Evolutionary conservation across 2,797 vertebrate genomes (phyloP), one percentile per base, ranked within the genome.

Genomic region (Neosilurus hyrtlii): DNA sequence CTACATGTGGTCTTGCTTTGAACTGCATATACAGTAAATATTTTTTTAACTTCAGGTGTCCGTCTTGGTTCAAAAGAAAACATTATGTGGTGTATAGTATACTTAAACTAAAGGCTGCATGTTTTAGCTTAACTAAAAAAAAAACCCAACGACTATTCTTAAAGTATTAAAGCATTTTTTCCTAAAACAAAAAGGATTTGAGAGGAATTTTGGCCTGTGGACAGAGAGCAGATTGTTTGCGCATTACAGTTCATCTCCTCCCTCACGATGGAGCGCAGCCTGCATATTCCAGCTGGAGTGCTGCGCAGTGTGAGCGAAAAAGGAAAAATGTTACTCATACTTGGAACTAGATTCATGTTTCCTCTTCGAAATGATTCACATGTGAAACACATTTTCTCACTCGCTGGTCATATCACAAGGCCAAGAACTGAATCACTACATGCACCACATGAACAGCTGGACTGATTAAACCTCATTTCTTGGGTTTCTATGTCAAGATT

Each of bases 261-360:
- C 80, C 84, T 81, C 85, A 56, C 83, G 24, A 73, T 52, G 76
- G 63, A 81, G 65, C 68, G 51, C 62, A 26, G 84, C 78, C 84
- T 84, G 52, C 63, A 79, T 76, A 79, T 81, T 80, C 74, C 81
- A 86, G 85, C 83, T 86, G 81, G 72, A 85, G 66, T 37, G 56
- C 68, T 51, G 65, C 24, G 1, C 51, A 43, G 74, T 85, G 85
- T 83, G 79, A 82, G 82, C 70, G 30, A 30, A 81, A 70, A 86
- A 85, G 84, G 87, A 87, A 88, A 88, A 88, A 84, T 82, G 82
- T 87, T 86, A 85, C 85, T 88, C 87, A 88, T 86, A 88, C 80
- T 87, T 88, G 87, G 86, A 88, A 86, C 77, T 67, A 70, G 66
- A 84, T 67, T 86, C 80, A 74, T 85, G 87, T 87, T 88, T 88